Conservation (phyloP, 64 coral and sea anemone genomes). For the Dendrophyllia cribrosa region DNA sequence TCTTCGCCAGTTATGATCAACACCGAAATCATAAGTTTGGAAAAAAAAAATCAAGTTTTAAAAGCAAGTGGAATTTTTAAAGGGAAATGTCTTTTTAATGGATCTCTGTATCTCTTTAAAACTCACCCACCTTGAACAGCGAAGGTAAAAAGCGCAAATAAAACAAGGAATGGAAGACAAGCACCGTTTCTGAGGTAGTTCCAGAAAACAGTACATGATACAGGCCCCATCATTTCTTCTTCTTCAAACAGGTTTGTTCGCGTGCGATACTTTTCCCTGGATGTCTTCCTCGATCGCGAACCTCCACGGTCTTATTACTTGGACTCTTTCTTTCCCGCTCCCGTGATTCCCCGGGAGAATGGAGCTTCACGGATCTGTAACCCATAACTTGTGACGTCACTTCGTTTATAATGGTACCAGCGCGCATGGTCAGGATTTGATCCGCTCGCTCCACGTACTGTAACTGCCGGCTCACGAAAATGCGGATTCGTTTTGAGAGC, state of each 20-base stretch:
- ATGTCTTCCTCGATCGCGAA: constrained; percentile 23
- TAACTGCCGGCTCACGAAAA: constrained; percentile 69
- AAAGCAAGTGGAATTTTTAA: too few relatives aligned
- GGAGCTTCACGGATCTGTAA: constrained; percentile 66
- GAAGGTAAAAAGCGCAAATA: constrained; percentile 33
- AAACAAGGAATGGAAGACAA: constrained; percentile 48
- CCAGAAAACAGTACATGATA: constrained; percentile 41
- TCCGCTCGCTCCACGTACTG: constrained; percentile 72
- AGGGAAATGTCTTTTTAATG: too few relatives aligned
- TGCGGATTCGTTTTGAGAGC: constrained; percentile 61
- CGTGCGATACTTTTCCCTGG: constrained; percentile 29
- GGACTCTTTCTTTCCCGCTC: not conserved
- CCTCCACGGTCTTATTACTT: constrained; percentile 31
- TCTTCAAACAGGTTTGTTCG: constrained; percentile 39
- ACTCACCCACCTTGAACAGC: constrained; percentile 51
- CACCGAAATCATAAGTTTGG: too few relatives aligned
- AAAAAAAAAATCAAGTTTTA: too few relatives aligned
- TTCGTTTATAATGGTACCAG: constrained; percentile 67
- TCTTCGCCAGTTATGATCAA: too few relatives aligned
- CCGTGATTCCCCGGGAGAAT: constrained; percentile 13
- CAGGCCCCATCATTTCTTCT: constrained; percentile 47
- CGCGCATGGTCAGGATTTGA: constrained; percentile 75
- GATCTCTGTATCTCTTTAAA: not conserved
- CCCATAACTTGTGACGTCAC: constrained; percentile 77
- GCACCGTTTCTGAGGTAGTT: constrained; percentile 41